A percentile compares a stretch with the other conserved stretches of the same genome.
Conservation (phyloP, 2,888 invertebrate genomes). For the Campoplex capitator region DNA sequence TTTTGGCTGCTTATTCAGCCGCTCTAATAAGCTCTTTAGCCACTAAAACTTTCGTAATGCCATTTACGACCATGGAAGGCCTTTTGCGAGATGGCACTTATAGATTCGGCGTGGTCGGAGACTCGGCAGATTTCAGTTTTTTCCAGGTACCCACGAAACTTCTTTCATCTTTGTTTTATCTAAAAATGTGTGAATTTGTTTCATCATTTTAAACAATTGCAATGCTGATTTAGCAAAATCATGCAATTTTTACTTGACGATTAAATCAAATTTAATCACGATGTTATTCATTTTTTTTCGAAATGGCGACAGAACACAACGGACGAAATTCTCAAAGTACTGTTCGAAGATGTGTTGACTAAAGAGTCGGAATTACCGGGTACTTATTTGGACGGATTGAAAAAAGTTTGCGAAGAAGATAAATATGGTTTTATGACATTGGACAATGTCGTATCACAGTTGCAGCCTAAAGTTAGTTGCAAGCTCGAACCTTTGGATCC, state of each 20-base stretch:
- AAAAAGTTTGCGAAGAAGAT: constrained; percentile 76
- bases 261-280: not conserved
- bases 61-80: constrained; percentile 83
- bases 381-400: constrained; percentile 80
- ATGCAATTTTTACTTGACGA: not conserved
- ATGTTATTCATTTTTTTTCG: not conserved
- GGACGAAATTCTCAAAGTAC: constrained; percentile 75
- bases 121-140: constrained; percentile 80
- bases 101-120: constrained; percentile 78
- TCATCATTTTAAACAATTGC: not conserved
- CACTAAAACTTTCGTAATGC: constrained; percentile 80
- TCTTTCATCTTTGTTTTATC: not conserved
- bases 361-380: constrained; percentile 74
- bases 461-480: constrained; percentile 78
- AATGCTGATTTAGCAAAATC: not conserved
- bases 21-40: constrained; percentile 82
- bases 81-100: constrained; percentile 80
- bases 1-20: constrained; percentile 82
- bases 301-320: constrained; percentile 75
- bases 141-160: constrained; percentile 76
- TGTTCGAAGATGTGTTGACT: constrained; percentile 77
- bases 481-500: constrained; percentile 79
- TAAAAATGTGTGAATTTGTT: not conserved
- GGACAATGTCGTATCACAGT: constrained; percentile 78
- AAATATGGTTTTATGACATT: constrained; percentile 82